phyloP scores from a whole-genome alignment of 2,888 invertebrate genomes.

The Iselma pallidipennis region DNA sequence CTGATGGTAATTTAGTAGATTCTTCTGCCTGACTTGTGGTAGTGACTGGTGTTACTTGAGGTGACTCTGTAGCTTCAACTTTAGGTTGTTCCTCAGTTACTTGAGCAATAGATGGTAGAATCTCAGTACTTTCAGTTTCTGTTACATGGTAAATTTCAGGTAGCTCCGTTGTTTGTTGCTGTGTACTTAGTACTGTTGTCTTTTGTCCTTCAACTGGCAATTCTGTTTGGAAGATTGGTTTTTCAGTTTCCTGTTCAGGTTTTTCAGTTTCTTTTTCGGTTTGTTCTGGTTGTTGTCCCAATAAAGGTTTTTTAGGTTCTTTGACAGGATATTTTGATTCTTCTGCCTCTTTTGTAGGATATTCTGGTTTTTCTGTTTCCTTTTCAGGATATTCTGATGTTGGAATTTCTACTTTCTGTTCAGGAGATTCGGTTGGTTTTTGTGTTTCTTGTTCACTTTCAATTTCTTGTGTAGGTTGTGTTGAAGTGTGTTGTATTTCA shows the following conservation, averaged over 20 bases:
- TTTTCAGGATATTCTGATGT: slow-evolving; percentile 7
- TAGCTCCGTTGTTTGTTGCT: slow-evolving; percentile 12
- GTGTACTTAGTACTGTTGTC: slow-evolving; percentile 1
- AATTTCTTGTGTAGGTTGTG: slow-evolving; percentile 11
- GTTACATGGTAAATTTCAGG: slow-evolving; percentile 7
- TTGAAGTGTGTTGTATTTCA: slow-evolving; percentile 10
- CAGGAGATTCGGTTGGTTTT: slow-evolving; percentile 6
- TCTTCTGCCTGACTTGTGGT: slow-evolving; percentile 9
- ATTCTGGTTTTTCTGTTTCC: slow-evolving; percentile 9
- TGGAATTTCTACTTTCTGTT: neutral
- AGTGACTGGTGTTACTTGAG: neutral
- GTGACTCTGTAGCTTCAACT: slow-evolving; percentile 17
- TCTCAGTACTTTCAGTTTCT: slow-evolving; percentile 16
- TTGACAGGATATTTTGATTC: neutral
- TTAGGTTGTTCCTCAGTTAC: slow-evolving; percentile 12
- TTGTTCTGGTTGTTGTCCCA: neutral
- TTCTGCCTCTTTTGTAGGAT: slow-evolving; percentile 1
- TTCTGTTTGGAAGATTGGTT: neutral
- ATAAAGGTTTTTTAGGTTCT: slow-evolving; percentile 20
- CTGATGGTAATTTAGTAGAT: slow-evolving; percentile 17
- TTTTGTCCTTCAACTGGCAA: slow-evolving; percentile 6
- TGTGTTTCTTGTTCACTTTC: slow-evolving; percentile 17
- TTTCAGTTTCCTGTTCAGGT: slow-evolving; percentile 18
- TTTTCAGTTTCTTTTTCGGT: slow-evolving; percentile 38
- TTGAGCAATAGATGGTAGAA: slow-evolving; percentile 14